Percentiles rank a stretch among this genome's conserved stretches.
Evolutionary conservation across 2,113 vertebrate species (phyloP).

Genomic region (Xenus cinereus): DNA sequence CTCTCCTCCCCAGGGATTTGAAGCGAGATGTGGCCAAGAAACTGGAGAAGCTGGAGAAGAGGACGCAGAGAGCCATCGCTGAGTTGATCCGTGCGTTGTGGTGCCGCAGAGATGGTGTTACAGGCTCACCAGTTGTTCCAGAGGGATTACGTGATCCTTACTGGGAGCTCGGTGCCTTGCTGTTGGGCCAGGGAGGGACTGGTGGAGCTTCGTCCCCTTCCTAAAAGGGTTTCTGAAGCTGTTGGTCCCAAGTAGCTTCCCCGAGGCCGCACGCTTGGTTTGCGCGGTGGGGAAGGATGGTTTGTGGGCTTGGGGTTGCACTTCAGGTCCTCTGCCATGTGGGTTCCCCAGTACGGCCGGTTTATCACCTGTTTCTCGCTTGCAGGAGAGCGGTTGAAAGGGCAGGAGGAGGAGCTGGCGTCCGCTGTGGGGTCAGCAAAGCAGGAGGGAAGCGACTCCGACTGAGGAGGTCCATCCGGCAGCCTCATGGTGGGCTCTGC

Average conservation of each 20-base stretch:
- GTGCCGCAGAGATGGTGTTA: accelerated
- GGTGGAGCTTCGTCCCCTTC: background rate
- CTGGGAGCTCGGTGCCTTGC: background rate
- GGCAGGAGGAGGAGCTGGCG: conserved; percentile 87
- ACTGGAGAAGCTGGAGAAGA: conserved; percentile 92
- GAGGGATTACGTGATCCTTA: accelerated
- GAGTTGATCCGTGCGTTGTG: conserved; percentile 88
- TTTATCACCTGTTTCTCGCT: background rate
- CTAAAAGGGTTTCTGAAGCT: background rate
- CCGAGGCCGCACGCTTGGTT: accelerated
- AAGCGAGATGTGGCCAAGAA: conserved; percentile 97
- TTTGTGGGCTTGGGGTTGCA: no score
- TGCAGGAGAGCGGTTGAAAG: conserved; percentile 88
- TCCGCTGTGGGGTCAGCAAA: conserved; percentile 74
- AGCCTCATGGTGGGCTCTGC: background rate
- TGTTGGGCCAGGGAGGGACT: background rate
- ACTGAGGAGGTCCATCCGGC: conserved; percentile 65
- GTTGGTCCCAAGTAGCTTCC: background rate
- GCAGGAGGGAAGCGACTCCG: conserved; percentile 82
- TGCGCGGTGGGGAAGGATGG: accelerated
- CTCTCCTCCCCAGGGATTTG: conserved; percentile 82
- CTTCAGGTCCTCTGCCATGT: accelerated
- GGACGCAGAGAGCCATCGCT: conserved; percentile 92
- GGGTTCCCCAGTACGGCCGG: accelerated
- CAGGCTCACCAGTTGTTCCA: background rate